Conservation (phyloP, 1,140 invertebrate genomes). For the Zaprionus ghesquierei region DNA sequence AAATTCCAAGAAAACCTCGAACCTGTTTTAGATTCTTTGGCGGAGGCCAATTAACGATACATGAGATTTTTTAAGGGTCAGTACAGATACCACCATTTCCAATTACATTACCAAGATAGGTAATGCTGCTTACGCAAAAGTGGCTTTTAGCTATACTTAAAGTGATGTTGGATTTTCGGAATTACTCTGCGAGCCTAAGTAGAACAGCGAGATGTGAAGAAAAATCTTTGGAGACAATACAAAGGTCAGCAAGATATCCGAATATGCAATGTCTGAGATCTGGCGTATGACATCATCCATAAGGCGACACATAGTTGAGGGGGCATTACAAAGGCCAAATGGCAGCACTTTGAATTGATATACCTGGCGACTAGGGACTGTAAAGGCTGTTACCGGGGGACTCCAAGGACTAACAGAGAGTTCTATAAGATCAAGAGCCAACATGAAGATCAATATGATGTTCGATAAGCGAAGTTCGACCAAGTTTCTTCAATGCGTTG, state of each 20-base stretch:
- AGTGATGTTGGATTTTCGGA: background rate
- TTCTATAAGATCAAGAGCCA: too few relatives aligned
- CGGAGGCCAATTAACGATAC: too few relatives aligned
- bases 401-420: too few relatives aligned
- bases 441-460: too few relatives aligned
- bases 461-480: too few relatives aligned
- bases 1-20: too few relatives aligned
- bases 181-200: background rate
- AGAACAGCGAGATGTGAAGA: background rate
- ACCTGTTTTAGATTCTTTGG: constrained; percentile 3
- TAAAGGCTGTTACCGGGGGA: constrained; percentile 82
- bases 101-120: too few relatives aligned
- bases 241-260: constrained; percentile 5
- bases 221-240: constrained; percentile 2
- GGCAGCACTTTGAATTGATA: too few relatives aligned
- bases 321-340: constrained; percentile 6
- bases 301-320: constrained; percentile 9
- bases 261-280: background rate
- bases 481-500: too few relatives aligned
- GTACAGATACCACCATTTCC: background rate
- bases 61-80: constrained; percentile 2
- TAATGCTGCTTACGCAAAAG: too few relatives aligned
- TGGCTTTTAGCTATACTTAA: too few relatives aligned
- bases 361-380: constrained; percentile 1
- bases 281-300: constrained; percentile 16